These are phyloP conservation scores for Phania funesta DNA, from an alignment of 2,888 invertebrate species.

Conservation along the genomic window DNA sequence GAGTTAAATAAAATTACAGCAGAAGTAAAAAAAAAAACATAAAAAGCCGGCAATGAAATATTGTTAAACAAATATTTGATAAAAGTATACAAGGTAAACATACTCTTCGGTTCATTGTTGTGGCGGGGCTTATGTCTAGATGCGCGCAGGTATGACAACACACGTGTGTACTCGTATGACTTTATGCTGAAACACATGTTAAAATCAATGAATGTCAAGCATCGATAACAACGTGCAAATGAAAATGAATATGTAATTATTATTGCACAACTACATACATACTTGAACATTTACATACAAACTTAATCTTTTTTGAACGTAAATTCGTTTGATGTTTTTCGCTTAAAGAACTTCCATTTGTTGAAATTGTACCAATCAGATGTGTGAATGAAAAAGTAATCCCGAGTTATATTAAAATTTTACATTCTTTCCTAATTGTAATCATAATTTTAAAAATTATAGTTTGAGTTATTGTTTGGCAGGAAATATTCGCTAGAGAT, in stretches of 20 bases:
- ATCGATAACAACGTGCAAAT: constrained; percentile 41
- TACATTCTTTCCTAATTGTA: no score
- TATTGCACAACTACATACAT: constrained; percentile 2
- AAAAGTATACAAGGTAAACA: constrained; percentile 22
- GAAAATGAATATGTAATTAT: constrained; percentile 29
- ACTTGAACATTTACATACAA: not conserved
- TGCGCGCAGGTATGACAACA: constrained; percentile 2
- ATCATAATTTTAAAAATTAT: no score
- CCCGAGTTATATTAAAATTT: no score
- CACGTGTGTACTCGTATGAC: not conserved
- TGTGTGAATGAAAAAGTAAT: constrained; percentile 26
- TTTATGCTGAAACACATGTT: constrained; percentile 20
- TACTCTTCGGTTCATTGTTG: not conserved
- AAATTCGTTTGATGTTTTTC: not conserved
- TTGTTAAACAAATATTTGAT: constrained; percentile 48
- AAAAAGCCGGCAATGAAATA: constrained; percentile 26
- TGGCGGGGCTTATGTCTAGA: not conserved
- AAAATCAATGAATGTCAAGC: constrained; percentile 52
- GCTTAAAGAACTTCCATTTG: constrained; percentile 38
- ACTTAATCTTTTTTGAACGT: no score
- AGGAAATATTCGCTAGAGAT: no score
- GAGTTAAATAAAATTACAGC: constrained; percentile 1
- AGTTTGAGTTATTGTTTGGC: no score
- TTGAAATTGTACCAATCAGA: constrained; percentile 22
- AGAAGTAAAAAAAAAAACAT: not conserved